Evolutionary conservation across 2,113 vertebrate species (phyloP).

Genomic region (Pan paniscus): DNA sequence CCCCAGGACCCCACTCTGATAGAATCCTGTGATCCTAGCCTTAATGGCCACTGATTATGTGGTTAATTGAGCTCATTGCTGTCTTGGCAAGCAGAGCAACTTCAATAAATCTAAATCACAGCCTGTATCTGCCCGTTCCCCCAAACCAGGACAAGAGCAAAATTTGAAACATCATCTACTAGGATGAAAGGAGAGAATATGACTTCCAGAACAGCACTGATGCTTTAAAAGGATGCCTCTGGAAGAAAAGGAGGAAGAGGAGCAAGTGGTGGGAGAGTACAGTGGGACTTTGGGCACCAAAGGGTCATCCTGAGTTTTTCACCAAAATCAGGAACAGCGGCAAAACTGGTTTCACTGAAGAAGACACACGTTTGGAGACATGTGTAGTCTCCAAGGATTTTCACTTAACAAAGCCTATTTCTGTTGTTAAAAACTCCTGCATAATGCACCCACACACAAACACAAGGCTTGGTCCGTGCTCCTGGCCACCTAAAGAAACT

Average conservation of each 20-base stretch:
- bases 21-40: background rate
- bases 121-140: background rate
- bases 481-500: background rate
- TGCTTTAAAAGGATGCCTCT: background rate
- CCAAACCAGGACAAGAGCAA: background rate
- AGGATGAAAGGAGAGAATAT: background rate
- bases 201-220: background rate
- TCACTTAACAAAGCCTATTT: conserved; percentile 31
- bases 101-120: conserved; percentile 7
- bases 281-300: background rate
- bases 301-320: background rate
- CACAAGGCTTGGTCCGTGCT: background rate
- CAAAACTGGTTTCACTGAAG: background rate
- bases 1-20: background rate
- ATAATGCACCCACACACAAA: background rate
- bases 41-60: conserved; percentile 38
- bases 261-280: background rate
- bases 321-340: background rate
- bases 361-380: background rate
- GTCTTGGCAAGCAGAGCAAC: background rate
- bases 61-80: conserved; percentile 42
- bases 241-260: background rate
- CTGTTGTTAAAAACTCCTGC: conserved; percentile 35
- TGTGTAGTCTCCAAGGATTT: background rate
- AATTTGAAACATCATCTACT: conserved; percentile 7